These are phyloP conservation scores for Pasiphila rectangulata DNA, from an alignment of 2,888 invertebrate genomes.

Conservation along the genomic window DNA sequence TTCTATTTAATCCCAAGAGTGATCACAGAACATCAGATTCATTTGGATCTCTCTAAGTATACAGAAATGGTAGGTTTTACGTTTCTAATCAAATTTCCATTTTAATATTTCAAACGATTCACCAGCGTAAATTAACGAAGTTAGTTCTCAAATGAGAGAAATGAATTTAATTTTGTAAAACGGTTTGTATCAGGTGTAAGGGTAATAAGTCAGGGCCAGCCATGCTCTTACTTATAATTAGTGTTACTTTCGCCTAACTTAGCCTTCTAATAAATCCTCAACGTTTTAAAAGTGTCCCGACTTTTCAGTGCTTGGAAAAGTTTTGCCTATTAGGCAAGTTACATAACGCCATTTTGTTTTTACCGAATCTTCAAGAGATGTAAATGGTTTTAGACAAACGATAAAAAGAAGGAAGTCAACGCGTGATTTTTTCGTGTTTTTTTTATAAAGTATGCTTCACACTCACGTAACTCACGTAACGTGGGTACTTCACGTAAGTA, in stretches of 20 bases:
- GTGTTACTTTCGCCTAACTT: constrained; percentile 25
- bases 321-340: constrained; percentile 1
- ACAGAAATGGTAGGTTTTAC: too few relatives aligned
- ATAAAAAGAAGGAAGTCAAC: too few relatives aligned
- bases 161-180: constrained; percentile 24
- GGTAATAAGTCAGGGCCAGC: constrained; percentile 26
- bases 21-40: too few relatives aligned
- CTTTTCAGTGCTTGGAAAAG: constrained; percentile 6
- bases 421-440: too few relatives aligned
- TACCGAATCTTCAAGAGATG: neutral
- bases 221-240: constrained; percentile 33
- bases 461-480: too few relatives aligned
- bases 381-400: too few relatives aligned
- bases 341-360: neutral
- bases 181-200: constrained; percentile 30
- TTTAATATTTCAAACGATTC: constrained; percentile 4
- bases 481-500: too few relatives aligned
- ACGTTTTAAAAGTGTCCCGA: constrained; percentile 12
- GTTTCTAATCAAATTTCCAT: neutral
- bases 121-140: constrained; percentile 2
- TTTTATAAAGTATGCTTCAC: too few relatives aligned
- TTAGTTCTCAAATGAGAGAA: constrained; percentile 10
- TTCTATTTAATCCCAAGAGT: too few relatives aligned
- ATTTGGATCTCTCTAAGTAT: too few relatives aligned
- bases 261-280: constrained; percentile 16